A percentile compares a stretch with the other conserved stretches of the same genome.
phyloP scores from a whole-genome alignment of 2,113 vertebrate species.

The Circaetus cinerascens region DNA sequence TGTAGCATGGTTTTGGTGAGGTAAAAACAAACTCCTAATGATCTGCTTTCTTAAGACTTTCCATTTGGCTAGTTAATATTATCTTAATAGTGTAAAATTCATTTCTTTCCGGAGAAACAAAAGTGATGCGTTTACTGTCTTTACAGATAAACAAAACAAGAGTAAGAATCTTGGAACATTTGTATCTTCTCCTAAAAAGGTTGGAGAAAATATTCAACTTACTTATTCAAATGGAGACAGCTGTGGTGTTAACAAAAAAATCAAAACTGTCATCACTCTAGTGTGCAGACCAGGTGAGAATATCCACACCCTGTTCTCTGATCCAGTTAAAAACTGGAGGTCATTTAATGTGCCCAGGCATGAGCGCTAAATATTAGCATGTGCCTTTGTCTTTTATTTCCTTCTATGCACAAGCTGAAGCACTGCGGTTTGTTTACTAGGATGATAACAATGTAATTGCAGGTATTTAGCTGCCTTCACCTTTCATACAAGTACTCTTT shows the following conservation, averaged over 20 bases:
- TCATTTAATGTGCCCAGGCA: neutral
- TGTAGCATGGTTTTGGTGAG: neutral
- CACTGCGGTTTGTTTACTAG: neutral
- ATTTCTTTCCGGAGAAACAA: neutral
- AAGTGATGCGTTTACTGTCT: neutral
- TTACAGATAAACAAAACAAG: slow-evolving; percentile 73
- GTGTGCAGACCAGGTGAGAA: slow-evolving; percentile 88
- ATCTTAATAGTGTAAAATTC: neutral
- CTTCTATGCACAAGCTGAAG: neutral
- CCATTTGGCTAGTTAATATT: neutral
- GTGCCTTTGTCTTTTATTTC: neutral
- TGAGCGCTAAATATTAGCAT: neutral
- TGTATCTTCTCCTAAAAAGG: slow-evolving; percentile 81
- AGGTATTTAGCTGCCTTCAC: neutral
- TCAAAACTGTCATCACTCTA: slow-evolving; percentile 82
- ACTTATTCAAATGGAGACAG: slow-evolving; percentile 82
- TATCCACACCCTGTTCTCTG: neutral
- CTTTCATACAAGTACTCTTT: neutral
- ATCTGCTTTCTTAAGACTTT: neutral
- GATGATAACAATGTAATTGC: neutral
- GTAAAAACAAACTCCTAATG: neutral
- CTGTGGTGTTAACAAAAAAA: slow-evolving; percentile 75
- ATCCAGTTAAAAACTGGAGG: neutral
- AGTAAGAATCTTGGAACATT: slow-evolving; percentile 85
- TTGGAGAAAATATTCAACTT: slow-evolving; percentile 83